Conservation (phyloP, 2,113 vertebrate species). For the Pseudorectes ferrugineus region DNA sequence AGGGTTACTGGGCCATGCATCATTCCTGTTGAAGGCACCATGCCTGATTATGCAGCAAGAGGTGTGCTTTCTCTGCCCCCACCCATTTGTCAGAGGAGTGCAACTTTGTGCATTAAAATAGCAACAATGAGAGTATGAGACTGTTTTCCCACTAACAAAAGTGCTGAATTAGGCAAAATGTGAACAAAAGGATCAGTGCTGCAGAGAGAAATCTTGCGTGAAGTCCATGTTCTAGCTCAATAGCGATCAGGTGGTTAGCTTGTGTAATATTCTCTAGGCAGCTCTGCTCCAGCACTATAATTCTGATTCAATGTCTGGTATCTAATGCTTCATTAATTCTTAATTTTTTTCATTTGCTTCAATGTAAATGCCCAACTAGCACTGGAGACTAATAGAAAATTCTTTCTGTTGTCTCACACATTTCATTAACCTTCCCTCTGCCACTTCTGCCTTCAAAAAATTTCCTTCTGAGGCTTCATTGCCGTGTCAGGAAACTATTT, state of each 20-base stretch:
- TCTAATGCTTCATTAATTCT: not conserved
- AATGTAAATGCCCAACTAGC: not conserved
- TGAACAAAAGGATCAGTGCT: not conserved
- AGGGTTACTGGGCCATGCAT: fast-evolving
- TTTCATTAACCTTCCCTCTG: not conserved
- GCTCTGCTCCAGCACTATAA: not conserved
- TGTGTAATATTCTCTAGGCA: not conserved
- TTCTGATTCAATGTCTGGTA: not conserved
- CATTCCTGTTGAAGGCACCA: not conserved
- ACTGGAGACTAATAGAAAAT: not conserved
- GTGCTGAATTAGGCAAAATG: not conserved
- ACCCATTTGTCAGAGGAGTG: not conserved
- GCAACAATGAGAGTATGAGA: not conserved
- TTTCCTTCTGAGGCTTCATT: not conserved
- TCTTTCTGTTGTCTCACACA: not conserved
- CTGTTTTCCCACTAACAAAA: not conserved
- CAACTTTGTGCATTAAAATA: not conserved
- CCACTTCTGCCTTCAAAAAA: not conserved
- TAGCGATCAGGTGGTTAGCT: not conserved
- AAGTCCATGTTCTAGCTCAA: not conserved
- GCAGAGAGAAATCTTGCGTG: not conserved
- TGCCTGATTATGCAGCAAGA: fast-evolving
- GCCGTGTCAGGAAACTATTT: not conserved
- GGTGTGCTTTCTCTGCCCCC: fast-evolving
- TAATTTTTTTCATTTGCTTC: not conserved